Percentiles rank a stretch among this genome's conserved stretches.
These are phyloP conservation scores for Hemistola chrysoprasaria DNA, from an alignment of 2,888 invertebrate genomes.

Conservation along the genomic window DNA sequence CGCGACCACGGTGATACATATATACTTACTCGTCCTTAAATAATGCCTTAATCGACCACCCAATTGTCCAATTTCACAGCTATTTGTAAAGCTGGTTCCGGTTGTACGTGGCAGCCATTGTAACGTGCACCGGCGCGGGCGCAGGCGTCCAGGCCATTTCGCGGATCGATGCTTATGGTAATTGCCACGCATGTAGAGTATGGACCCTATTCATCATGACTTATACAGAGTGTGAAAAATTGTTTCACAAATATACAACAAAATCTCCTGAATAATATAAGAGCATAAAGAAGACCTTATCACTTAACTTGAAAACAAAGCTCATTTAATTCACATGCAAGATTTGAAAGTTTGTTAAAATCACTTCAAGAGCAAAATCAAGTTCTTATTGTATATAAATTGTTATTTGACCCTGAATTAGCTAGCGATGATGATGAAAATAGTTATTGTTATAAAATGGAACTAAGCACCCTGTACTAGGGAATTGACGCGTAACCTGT, in stretches of 20 bases:
- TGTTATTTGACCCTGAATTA: too few relatives aligned
- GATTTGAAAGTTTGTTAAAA: too few relatives aligned
- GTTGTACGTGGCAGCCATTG: constrained; percentile 27
- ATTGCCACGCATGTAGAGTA: constrained; percentile 46
- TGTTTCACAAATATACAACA: too few relatives aligned
- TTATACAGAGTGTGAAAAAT: constrained; percentile 7
- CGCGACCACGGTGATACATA: too few relatives aligned
- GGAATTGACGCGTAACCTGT: constrained; percentile 48
- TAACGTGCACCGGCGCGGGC: constrained; percentile 35
- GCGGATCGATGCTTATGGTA: constrained; percentile 61
- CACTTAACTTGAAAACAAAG: too few relatives aligned
- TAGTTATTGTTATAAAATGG: background rate
- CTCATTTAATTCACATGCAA: too few relatives aligned
- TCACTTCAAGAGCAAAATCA: too few relatives aligned
- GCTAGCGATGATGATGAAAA: too few relatives aligned
- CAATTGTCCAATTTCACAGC: constrained; percentile 43
- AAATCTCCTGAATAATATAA: too few relatives aligned
- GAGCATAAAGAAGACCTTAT: too few relatives aligned
- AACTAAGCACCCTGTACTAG: constrained; percentile 21
- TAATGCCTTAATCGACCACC: constrained; percentile 29
- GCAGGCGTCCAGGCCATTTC: constrained; percentile 55
- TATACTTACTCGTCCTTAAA: constrained; percentile 4
- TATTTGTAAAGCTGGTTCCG: constrained; percentile 37
- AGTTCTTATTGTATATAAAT: too few relatives aligned
- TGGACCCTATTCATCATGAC: background rate